Base-by-base conservation (phyloP, 1,140 invertebrate species). In the Drosophila willistoni region DNA sequence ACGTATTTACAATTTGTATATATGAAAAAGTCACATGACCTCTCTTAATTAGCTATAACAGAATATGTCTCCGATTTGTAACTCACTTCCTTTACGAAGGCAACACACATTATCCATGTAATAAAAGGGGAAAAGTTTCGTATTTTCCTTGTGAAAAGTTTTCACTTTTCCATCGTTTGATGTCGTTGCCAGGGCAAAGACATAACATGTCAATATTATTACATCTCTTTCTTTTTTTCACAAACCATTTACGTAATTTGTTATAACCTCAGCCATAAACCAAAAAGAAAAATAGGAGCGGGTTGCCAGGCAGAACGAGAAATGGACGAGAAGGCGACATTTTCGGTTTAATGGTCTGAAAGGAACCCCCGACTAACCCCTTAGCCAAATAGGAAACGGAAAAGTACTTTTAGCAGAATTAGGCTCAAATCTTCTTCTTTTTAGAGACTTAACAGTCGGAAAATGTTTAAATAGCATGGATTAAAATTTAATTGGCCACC, bases 241-340 rank as follows among this genome's bases (percentile, higher is more conserved):
- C 74, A 77, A 76, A 54, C 73, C 74, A 77, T 77, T 77, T 77
- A 74, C 74, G 74, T 77, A 77, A 77, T 77, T 77, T 71, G 74
- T 77, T 77, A 77, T 77, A 77, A 77, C 74, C 68, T 64, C 65
- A 77, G 73, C 68, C 73, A 65, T 77, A 77, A 77, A 77, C 74
- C 71, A 77, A 54, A 39, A 67, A 61, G 44, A 19, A 44, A 2
- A 47, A 44, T 1, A 7, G 10, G 44, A 17, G 7, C 47, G 71
- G 47, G 67, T 29, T 55, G 55, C 42, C 29, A 19, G 66, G 51
- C 33, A 47, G 17, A 51, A 7, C 14, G 44, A 2, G 7, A 33
- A 34, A 36, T 1, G 14, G 25, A 19, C 10, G 64, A 22, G 42
- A 51, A 14, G 13, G 47, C 17, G 12, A 47, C 68, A 44, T 75